phyloP scores from a whole-genome alignment of 1,140 invertebrate genomes.

The Drosophila azteca region DNA sequence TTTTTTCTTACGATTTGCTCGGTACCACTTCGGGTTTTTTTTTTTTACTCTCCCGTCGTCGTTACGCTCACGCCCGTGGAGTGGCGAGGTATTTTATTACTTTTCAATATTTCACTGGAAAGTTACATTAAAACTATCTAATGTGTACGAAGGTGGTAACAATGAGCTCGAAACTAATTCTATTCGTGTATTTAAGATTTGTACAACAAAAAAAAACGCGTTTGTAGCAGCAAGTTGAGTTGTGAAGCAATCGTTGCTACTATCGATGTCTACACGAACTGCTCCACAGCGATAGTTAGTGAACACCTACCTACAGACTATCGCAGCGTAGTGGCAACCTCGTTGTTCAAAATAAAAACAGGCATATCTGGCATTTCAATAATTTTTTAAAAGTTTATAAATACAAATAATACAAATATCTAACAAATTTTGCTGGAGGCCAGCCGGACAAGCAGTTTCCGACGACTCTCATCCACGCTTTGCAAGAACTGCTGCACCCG shows the following conservation, averaged over 20 bases:
- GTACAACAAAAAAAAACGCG: slow-evolving; percentile 61
- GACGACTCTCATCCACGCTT: slow-evolving; percentile 55
- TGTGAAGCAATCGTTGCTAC: not conserved
- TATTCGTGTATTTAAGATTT: slow-evolving; percentile 54
- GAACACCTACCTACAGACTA: too few species aligned
- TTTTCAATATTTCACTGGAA: slow-evolving; percentile 64
- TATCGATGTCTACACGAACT: too few species aligned
- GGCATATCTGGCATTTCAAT: too few species aligned
- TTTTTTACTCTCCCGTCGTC: slow-evolving; percentile 28
- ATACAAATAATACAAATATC: too few species aligned
- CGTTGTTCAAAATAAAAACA: too few species aligned
- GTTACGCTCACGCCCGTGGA: slow-evolving; percentile 50
- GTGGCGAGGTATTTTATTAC: slow-evolving; percentile 45
- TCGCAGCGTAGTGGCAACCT: too few species aligned
- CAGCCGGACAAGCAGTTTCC: slow-evolving; percentile 54
- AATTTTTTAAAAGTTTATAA: too few species aligned
- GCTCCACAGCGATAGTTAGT: too few species aligned
- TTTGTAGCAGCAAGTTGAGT: slow-evolving; percentile 46
- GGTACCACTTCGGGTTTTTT: slow-evolving; percentile 17
- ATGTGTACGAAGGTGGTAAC: slow-evolving; percentile 65
- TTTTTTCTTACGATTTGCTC: slow-evolving; percentile 10
- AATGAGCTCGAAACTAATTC: slow-evolving; percentile 56
- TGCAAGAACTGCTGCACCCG: slow-evolving; percentile 65
- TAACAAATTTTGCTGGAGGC: slow-evolving; percentile 27
- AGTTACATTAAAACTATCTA: slow-evolving; percentile 74